Evolutionary conservation across 1,140 invertebrate species (phyloP).

Genomic region (Dreissena polymorpha): DNA sequence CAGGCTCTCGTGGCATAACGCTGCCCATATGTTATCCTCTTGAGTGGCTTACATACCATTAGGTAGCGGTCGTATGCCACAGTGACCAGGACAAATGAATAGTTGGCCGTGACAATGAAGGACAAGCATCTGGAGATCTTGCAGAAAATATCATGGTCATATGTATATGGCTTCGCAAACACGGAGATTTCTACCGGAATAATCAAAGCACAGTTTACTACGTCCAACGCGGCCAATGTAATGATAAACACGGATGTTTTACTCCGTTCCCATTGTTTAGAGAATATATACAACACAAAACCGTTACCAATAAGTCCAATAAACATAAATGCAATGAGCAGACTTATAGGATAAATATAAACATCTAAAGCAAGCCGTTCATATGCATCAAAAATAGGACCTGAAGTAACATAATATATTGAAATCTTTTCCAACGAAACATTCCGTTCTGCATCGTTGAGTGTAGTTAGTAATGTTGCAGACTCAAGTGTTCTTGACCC

Average conservation of each 20-base stretch:
- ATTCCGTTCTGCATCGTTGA: no score
- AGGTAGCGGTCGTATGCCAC: constrained; percentile 41
- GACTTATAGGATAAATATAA: constrained; percentile 15
- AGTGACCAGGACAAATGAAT: constrained; percentile 44
- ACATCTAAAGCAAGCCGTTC: constrained; percentile 6
- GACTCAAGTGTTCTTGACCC: background rate
- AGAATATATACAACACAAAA: constrained; percentile 36
- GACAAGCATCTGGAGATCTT: constrained; percentile 22
- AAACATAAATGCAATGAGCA: constrained; percentile 14
- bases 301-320: constrained; percentile 32
- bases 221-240: constrained; percentile 20
- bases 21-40: background rate
- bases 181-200: constrained; percentile 39
- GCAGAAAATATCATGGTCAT: constrained; percentile 37
- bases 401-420: background rate
- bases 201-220: constrained; percentile 39
- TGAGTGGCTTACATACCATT: constrained; percentile 37
- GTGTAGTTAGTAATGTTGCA: background rate
- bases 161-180: constrained; percentile 24
- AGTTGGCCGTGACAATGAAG: background rate
- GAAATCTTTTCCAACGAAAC: background rate
- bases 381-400: constrained; percentile 12
- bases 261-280: constrained; percentile 22
- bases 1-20: constrained; percentile 23
- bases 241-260: constrained; percentile 45